Evolutionary conservation across 2,113 vertebrate species (phyloP), one percentile per base, ranked within the genome.

Genomic region (Triplophysa dalaica): DNA sequence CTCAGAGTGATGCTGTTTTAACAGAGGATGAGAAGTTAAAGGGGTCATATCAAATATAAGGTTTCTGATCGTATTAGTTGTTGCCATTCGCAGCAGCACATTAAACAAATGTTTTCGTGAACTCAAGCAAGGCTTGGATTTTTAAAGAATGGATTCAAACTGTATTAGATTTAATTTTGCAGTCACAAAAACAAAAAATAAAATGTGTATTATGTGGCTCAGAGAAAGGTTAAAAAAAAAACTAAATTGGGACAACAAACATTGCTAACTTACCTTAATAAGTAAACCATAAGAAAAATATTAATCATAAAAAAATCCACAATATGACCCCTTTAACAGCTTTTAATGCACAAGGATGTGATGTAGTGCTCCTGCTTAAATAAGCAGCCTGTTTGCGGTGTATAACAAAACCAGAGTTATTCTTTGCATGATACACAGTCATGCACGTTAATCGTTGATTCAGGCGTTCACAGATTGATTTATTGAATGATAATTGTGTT

Each of bases 401-500:
- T 38, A 38, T 21, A 16, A 58, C 38, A 26, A 56, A 56, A 16
- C 16, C 16, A n/a, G 8, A 21, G 24, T 13, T 14, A 72, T 41
- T 14, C 17, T 72, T 48, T 58, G 29, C 6, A 12, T 58, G 54
- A 17, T 12, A 21, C 26, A 0, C 29, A 14, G 52, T 50, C 13
- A 22, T 26, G 43, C 12, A 24, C 13, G 16, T 48, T n/a, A 45
- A 67, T 24, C 9, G 10, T 50, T 16, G 43, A 24, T 10, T 69
- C 7, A 70, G 48, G 21, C 48, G 16, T n/a, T 54, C 19, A 24
- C 24, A 70, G 24, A 72, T 56, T 22, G 52, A 29, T 29, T 56
- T 29, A 48, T 70, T 70, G 50, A 70, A 56, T 72, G 69, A 72
- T 13, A 56, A 56, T n/a, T 21, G 65, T 13, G 26, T 56, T 54